Percentiles rank a stretch among this genome's conserved stretches.
phyloP scores from a whole-genome alignment of 2,113 vertebrate genomes.

The Canis aureus region DNA sequence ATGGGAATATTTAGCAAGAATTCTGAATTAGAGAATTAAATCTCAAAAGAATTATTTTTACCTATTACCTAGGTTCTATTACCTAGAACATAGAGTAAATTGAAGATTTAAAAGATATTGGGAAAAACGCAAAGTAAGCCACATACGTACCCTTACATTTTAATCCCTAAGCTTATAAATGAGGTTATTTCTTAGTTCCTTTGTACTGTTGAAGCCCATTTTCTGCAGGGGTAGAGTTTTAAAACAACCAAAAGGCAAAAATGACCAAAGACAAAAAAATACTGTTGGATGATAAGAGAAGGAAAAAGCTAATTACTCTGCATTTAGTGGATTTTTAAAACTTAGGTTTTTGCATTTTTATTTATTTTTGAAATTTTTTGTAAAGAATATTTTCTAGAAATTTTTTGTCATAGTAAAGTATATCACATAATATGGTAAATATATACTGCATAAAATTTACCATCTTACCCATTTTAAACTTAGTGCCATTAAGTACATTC shows the following conservation, averaged over 20 bases:
- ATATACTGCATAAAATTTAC: background rate
- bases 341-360: background rate
- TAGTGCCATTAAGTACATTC: background rate
- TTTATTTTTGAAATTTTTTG: background rate
- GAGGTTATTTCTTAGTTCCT: background rate
- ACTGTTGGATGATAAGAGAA: background rate
- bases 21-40: slow-evolving; percentile 28
- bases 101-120: slow-evolving; percentile 6
- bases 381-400: background rate
- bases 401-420: background rate
- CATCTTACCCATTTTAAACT: background rate
- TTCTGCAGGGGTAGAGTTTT: background rate
- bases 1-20: background rate
- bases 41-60: slow-evolving; percentile 21
- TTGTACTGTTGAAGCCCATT: background rate
- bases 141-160: background rate
- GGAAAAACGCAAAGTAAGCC: background rate
- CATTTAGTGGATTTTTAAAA: background rate
- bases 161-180: background rate
- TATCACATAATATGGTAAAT: background rate
- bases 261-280: background rate
- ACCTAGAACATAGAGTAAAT: background rate
- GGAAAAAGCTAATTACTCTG: background rate
- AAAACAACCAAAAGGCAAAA: background rate
- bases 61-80: too few relatives aligned